Evolutionary conservation across 2,797 vertebrate genomes (phyloP).

Genomic region (Graptemys geographica): DNA sequence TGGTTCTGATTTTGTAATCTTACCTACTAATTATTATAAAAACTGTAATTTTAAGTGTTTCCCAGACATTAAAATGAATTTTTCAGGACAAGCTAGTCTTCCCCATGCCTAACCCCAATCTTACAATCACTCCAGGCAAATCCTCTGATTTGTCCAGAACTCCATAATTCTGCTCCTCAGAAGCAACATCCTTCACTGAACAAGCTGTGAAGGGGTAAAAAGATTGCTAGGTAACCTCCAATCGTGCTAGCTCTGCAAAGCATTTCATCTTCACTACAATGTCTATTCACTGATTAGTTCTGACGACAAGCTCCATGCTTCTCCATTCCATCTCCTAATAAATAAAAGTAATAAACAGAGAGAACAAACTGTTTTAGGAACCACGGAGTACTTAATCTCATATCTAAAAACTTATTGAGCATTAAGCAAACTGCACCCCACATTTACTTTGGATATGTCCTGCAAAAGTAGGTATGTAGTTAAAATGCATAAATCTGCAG

Average conservation of each 20-base stretch:
- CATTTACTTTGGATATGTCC: not conserved
- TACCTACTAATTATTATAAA: not conserved
- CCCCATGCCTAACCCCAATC: slow-evolving; percentile 63
- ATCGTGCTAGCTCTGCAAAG: slow-evolving; percentile 43
- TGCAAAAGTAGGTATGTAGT: not conserved
- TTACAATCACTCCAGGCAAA: slow-evolving; percentile 66
- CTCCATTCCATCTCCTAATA: slow-evolving; percentile 22
- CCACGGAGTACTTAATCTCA: not conserved
- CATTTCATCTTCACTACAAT: slow-evolving; percentile 18
- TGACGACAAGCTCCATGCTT: slow-evolving; percentile 46
- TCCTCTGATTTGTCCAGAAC: slow-evolving; percentile 31
- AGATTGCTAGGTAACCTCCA: slow-evolving; percentile 58
- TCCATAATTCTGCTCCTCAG: slow-evolving; percentile 48
- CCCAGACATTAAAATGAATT: slow-evolving; percentile 36
- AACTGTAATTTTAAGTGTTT: not conserved
- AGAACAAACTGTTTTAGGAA: not conserved
- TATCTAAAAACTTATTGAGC: not conserved
- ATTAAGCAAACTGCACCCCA: not conserved
- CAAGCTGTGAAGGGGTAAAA: slow-evolving; percentile 45
- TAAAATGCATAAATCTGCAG: not conserved
- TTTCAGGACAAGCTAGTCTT: slow-evolving; percentile 64
- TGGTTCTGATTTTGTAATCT: not conserved
- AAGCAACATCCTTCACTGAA: slow-evolving; percentile 66
- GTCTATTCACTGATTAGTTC: slow-evolving; percentile 38
- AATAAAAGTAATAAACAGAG: slow-evolving; percentile 16